Evolutionary conservation across 2,113 vertebrate genomes (phyloP), one percentile per base, ranked within the genome.

Genomic region (Gasterosteus nipponicus): DNA sequence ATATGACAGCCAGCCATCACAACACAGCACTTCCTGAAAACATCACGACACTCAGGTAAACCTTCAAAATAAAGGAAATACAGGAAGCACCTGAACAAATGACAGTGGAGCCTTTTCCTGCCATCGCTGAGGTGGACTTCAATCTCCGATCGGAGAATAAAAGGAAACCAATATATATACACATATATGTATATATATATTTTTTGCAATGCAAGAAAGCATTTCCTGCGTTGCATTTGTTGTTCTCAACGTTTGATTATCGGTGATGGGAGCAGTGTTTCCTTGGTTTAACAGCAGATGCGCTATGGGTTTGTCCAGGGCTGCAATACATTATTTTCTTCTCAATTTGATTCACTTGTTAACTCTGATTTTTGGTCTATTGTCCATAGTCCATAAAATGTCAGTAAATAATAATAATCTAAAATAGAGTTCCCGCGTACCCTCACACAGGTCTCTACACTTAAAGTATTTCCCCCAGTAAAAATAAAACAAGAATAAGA

Each of bases 81-180:
- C 81, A 82, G 89, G 87, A 89, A 87, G 68, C 87, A 89, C 85
- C 89, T 91, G 89, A 84, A 84, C 77, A 86, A 75, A 89, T 77
- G 77, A 73, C 68, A 71, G 65, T 39, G 33, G 2, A 33, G 51
- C 53, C 12, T 67, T 57, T 77, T 89, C 83, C 80, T 85, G 81
- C 31, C 70, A 41, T 69, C 66, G 42, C 67, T 70, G 8, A 18
- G 2, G 15, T 39, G 69, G 75, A 81, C 62, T 77, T 75, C 81
- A 77, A 71, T 65, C 3, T 62, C 11, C 16, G 1, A 61, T 5
- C 10, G 16, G 9, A 57, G 26, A 38, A 60, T 10, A 18, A 46
- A 39, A 31, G 57, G 63, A 70, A 68, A 56, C 29, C 33, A 33
- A 33, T 33, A 33, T 33, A 33, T 33, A 5, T 33, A 33, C 33